Base-by-base conservation (phyloP, 2,888 invertebrate species). In the Aplocera efformata region DNA sequence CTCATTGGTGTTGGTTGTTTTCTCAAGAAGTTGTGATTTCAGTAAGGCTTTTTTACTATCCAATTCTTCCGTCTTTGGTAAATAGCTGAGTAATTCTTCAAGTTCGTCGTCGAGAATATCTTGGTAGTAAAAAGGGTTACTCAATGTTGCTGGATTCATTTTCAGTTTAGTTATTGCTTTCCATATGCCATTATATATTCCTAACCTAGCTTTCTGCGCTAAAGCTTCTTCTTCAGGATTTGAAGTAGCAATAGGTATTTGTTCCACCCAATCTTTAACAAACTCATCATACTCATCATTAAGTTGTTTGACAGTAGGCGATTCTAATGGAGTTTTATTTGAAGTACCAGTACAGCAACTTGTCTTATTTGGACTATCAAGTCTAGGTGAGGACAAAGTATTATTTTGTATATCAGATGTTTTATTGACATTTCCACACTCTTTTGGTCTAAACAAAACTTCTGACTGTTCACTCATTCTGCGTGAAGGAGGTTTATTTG, bases 101-200 rank as follows among this genome's bases (percentile, higher is more conserved):
- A 84, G 54, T 44, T 81, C 81, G 24, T 78, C 67, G 28, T 77
- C 79, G 11, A 86, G 59, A 1, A 67, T 47, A 39, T 80, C 77
- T 58, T 78, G 69, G 32, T 66, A 79, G 35, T 69, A 63, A 49
- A 73, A 72, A 3, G 59, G 56, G 39, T 82, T 72, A 5, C 50
- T 25, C 35, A 67, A 57, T 21, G 58, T 56, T 1, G 50, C 56
- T 1, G 72, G 73, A 23, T 75, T 64, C 50, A 69, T 61, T 55
- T 72, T 70, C 5, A 79, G 30, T 52, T 75, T 78, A 0, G 66
- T 65, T 1, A 79, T 53, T 7, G 59, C 59, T 63, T 76, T 71
- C 71, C 72, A 76, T 21, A 79, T 52, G 0, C 73, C 72, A 32
- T 75, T 74, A 21, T 67, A 66, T 3, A 83, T 52, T 0, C 64